phyloP scores from a whole-genome alignment of 2,113 vertebrate genomes.

The Rhinogobius similis region DNA sequence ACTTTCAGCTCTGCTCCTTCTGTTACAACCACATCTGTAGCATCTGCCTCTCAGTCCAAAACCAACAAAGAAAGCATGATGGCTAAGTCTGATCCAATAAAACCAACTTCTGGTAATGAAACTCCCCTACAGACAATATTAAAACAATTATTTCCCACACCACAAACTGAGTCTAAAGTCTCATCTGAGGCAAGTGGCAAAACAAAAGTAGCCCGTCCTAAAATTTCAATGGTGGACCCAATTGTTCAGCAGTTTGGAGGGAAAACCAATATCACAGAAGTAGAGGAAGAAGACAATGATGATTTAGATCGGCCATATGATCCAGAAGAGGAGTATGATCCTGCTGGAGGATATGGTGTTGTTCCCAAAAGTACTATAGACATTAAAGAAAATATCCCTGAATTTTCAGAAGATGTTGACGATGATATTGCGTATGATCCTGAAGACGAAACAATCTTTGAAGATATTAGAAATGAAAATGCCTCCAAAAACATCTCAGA shows the following conservation, averaged over 20 bases:
- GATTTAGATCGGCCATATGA: slow-evolving; percentile 91
- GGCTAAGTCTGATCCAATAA: slow-evolving; percentile 22
- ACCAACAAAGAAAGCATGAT: neutral
- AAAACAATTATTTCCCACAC: slow-evolving; percentile 86
- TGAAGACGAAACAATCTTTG: slow-evolving; percentile 92
- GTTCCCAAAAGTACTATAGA: slow-evolving; percentile 53
- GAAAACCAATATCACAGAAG: slow-evolving; percentile 81
- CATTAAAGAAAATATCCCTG: slow-evolving; percentile 45
- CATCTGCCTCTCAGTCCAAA: slow-evolving; percentile 20
- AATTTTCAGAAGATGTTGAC: slow-evolving; percentile 67
- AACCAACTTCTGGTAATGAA: slow-evolving; percentile 45
- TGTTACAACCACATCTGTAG: slow-evolving; percentile 53
- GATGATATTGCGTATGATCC: slow-evolving; percentile 94
- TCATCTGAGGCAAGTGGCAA: slow-evolving; percentile 37
- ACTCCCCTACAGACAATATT: slow-evolving; percentile 89
- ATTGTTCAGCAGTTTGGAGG: slow-evolving; percentile 94
- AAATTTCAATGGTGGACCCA: slow-evolving; percentile 82
- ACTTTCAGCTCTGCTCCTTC: slow-evolving; percentile 61
- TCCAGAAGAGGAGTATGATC: slow-evolving; percentile 93
- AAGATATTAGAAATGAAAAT: slow-evolving; percentile 85
- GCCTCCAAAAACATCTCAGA: slow-evolving; percentile 61
- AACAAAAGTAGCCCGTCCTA: slow-evolving; percentile 34
- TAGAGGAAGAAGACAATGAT: slow-evolving; percentile 75
- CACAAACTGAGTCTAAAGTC: slow-evolving; percentile 68
- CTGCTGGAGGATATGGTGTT: slow-evolving; percentile 74